Evolutionary conservation across 1,140 invertebrate species (phyloP).

Genomic region (Tetraneura akinire): DNA sequence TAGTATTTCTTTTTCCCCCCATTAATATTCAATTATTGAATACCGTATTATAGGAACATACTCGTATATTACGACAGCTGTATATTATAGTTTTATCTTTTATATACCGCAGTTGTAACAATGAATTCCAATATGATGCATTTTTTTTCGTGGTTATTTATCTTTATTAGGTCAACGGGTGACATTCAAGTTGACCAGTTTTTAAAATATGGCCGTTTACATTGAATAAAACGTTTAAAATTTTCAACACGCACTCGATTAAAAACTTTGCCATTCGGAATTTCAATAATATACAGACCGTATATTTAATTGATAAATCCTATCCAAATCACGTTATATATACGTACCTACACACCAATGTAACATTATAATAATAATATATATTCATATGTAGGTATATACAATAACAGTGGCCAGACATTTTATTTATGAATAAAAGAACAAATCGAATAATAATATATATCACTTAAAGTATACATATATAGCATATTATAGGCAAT

Average conservation of each 20-base stretch:
- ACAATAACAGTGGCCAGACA: no score
- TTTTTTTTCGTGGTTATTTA: neutral
- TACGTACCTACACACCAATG: no score
- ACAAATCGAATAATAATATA: no score
- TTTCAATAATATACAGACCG: neutral
- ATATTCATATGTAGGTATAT: no score
- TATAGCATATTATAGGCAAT: no score
- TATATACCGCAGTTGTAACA: neutral
- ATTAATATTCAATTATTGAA: neutral
- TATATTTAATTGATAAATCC: neutral
- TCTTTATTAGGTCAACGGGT: constrained; percentile 16
- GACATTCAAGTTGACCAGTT: constrained; percentile 25
- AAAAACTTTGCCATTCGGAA: neutral
- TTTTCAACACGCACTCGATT: neutral
- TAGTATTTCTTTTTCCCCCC: neutral
- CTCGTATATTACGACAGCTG: no score
- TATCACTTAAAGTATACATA: no score
- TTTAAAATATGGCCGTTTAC: neutral
- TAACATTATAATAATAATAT: no score
- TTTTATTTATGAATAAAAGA: no score
- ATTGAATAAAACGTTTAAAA: neutral
- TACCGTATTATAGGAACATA: no score
- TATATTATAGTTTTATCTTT: no score
- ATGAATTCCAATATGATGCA: neutral
- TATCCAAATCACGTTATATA: neutral